Conservation (phyloP, 2,797 vertebrate genomes). For the Oryzias sinensis region DNA sequence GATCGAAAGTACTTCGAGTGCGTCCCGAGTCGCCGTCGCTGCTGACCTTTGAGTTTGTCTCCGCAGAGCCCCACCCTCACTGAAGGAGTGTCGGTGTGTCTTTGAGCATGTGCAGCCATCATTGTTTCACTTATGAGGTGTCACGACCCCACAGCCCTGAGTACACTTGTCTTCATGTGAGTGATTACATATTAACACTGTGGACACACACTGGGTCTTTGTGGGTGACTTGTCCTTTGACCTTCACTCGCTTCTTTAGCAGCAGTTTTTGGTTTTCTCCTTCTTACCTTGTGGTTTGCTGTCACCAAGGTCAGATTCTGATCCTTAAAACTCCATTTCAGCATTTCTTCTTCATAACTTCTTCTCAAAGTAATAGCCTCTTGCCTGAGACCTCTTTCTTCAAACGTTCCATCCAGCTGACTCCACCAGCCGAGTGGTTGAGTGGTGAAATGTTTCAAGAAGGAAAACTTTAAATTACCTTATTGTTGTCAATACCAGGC, state of each 20-base stretch:
- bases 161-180: conserved; percentile 71
- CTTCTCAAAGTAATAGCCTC: no score
- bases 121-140: conserved; percentile 62
- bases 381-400: no score
- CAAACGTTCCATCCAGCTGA: no score
- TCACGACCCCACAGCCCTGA: conserved; percentile 60
- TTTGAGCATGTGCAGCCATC: conserved; percentile 38
- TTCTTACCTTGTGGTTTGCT: neutral
- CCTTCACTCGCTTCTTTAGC: conserved; percentile 16
- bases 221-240: conserved; percentile 38
- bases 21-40: conserved; percentile 28
- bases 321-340: no score
- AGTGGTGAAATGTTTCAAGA: no score
- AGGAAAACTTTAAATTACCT: no score
- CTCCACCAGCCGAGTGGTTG: no score
- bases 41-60: conserved; percentile 59
- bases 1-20: conserved; percentile 23
- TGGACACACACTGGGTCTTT: conserved; percentile 28
- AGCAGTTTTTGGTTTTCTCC: neutral
- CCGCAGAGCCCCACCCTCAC: conserved; percentile 47
- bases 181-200: conserved; percentile 71
- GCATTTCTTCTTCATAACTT: no score
- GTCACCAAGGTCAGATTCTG: neutral
- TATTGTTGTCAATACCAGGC: no score
- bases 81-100: conserved; percentile 18